phyloP scores from a whole-genome alignment of 2,888 invertebrate genomes.

The Seira musarum region DNA sequence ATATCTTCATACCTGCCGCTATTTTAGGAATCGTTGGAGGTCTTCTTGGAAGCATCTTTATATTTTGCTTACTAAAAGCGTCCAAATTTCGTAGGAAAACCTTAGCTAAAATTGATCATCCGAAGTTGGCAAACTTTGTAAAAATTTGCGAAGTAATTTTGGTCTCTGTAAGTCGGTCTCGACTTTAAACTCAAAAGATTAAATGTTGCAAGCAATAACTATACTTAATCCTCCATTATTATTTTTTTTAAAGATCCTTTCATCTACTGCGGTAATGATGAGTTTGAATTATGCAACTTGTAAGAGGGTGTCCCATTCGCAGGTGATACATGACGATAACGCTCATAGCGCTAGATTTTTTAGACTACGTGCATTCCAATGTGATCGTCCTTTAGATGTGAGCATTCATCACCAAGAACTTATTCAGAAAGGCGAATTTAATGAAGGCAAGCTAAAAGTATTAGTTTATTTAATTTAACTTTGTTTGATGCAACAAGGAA shows the following conservation, averaged over 20 bases:
- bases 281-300: slow-evolving; percentile 58
- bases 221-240: not conserved
- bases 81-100: slow-evolving; percentile 71
- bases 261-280: slow-evolving; percentile 59
- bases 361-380: slow-evolving; percentile 59
- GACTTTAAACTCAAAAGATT: too few species aligned
- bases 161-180: slow-evolving; percentile 66
- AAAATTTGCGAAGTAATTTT: slow-evolving; percentile 72
- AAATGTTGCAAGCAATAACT: not conserved
- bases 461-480: not conserved
- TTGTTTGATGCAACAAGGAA: not conserved
- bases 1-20: slow-evolving; percentile 72
- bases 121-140: slow-evolving; percentile 70
- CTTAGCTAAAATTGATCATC: slow-evolving; percentile 70
- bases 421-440: slow-evolving; percentile 63
- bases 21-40: slow-evolving; percentile 73
- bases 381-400: slow-evolving; percentile 49
- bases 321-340: slow-evolving; percentile 39
- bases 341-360: slow-evolving; percentile 59
- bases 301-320: slow-evolving; percentile 43
- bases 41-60: slow-evolving; percentile 72
- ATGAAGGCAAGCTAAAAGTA: slow-evolving; percentile 58
- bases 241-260: slow-evolving; percentile 54
- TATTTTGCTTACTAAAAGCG: slow-evolving; percentile 72
- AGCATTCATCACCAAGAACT: slow-evolving; percentile 45